Evolutionary conservation across 2,797 vertebrate genomes (phyloP).

Genomic region (Phoxinus dragarum): DNA sequence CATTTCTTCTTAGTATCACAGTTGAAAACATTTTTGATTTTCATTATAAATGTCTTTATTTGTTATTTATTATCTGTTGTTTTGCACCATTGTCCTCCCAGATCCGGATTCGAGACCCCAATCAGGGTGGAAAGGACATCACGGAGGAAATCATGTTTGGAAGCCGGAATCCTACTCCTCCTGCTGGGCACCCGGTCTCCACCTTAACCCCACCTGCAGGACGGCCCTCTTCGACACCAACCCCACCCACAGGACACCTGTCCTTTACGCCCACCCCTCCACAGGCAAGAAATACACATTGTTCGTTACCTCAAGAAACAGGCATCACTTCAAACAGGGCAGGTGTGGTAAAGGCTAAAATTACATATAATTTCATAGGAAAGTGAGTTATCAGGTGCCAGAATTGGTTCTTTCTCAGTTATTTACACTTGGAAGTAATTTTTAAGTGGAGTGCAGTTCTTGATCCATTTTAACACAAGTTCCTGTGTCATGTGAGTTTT

Average conservation of each 20-base stretch:
- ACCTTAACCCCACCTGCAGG: conserved; percentile 30
- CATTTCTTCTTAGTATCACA: not conserved
- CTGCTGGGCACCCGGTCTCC: conserved; percentile 84
- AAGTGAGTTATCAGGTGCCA: not conserved
- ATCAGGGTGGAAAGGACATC: conserved; percentile 97
- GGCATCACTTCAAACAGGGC: not conserved
- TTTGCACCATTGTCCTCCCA: conserved; percentile 74
- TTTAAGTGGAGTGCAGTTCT: not conserved
- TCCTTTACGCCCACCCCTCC: conserved; percentile 79
- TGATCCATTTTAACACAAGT: conserved; percentile 10
- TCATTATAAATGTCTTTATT: conserved; percentile 14
- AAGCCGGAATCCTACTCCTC: conserved; percentile 80
- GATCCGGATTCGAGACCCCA: conserved; percentile 99
- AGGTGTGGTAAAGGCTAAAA: not conserved
- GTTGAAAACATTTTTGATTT: not conserved
- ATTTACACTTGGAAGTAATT: not conserved
- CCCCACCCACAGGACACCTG: conserved; percentile 81
- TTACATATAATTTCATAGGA: not conserved
- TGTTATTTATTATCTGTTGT: conserved; percentile 51
- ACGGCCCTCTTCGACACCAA: conserved; percentile 78
- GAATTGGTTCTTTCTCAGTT: not conserved
- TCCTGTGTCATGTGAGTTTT: conserved; percentile 6
- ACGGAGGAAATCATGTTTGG: conserved; percentile 98
- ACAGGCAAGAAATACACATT: conserved; percentile 81
- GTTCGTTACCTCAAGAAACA: not conserved